Base-by-base conservation (phyloP, 2,113 vertebrate species). In the Thunnus thynnus region DNA sequence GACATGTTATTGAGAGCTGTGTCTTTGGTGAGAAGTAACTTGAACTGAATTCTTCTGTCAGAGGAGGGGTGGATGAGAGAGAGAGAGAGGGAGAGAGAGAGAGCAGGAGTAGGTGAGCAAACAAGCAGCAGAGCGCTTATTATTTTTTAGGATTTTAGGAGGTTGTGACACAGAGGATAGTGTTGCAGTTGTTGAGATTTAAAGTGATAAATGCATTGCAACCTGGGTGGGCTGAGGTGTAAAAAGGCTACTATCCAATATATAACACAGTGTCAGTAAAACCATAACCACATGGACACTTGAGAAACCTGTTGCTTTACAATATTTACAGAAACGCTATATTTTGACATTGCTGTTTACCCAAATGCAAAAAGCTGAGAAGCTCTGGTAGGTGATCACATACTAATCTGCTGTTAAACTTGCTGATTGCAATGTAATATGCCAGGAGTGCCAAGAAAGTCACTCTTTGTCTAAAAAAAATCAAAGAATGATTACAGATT, bases 41-140 rank as follows among this genome's bases (percentile, higher is more conserved):
- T 73, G 47, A 85, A 58, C 73, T 58, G 47, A 32, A 69, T 51
- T 70, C 48, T 71, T 81, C 52, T 65, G 41, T 81, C 70, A 25
- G 27, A 61, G 30, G 13, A 46, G 30, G 65, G 50, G n/a, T 51
- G 36, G 5, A 20, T 41, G n/a, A 54, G 22, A 41, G 36, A 44
- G 71, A 84, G 14, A 0, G 1, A 60, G 22, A 22, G 22, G 22
- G 41, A 68, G 73, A 32, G 32, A 32, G 36, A 41, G 36, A 41
- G 36, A 41, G 36, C 8, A 41, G 36, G 6, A 8, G 36, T 12
- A 55, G n/a, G 10, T 3, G 13, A 60, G 55, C 22, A 57, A 72
- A 46, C 13, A 56, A 14, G n/a, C 12, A 57, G 41, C 41, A 25
- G 47, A 41, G 52, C 54, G 61, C 12, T 6, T 14, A 9, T 32